Conservation (phyloP, 2,797 vertebrate species). For the Selene dorsalis region DNA sequence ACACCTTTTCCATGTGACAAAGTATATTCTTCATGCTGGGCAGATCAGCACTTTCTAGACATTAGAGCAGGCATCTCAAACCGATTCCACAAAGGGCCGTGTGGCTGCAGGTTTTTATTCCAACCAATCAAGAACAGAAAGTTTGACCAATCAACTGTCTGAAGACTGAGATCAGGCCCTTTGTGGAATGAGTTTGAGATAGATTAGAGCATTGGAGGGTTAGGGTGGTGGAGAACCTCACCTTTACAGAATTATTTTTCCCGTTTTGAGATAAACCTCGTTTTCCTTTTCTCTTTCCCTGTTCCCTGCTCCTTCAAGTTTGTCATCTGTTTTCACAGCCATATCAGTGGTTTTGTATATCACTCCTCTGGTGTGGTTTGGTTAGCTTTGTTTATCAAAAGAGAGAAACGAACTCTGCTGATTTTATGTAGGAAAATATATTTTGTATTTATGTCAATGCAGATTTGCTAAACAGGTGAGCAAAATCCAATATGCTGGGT, state of each 20-base stretch:
- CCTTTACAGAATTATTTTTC: conserved; percentile 9
- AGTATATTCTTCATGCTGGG: conserved; percentile 5
- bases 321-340: conserved; percentile 9
- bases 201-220: conserved; percentile 18
- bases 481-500: neutral
- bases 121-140: too few species aligned
- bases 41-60: conserved; percentile 23
- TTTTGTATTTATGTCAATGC: neutral
- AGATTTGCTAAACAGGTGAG: neutral
- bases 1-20: conserved; percentile 42
- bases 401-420: conserved; percentile 9
- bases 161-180: too few species aligned
- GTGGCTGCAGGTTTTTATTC: too few species aligned
- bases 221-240: conserved; percentile 4
- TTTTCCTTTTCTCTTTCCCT: neutral
- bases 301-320: neutral
- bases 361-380: conserved; percentile 30
- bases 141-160: too few species aligned
- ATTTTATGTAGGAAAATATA: conserved; percentile 16
- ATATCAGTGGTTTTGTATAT: conserved; percentile 2
- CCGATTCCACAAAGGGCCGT: too few species aligned
- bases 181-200: too few species aligned
- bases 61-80: too few species aligned
- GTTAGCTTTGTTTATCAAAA: conserved; percentile 29
- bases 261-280: neutral